Conservation (phyloP, 2,797 vertebrate genomes). For the Eleutherodactylus coqui region DNA sequence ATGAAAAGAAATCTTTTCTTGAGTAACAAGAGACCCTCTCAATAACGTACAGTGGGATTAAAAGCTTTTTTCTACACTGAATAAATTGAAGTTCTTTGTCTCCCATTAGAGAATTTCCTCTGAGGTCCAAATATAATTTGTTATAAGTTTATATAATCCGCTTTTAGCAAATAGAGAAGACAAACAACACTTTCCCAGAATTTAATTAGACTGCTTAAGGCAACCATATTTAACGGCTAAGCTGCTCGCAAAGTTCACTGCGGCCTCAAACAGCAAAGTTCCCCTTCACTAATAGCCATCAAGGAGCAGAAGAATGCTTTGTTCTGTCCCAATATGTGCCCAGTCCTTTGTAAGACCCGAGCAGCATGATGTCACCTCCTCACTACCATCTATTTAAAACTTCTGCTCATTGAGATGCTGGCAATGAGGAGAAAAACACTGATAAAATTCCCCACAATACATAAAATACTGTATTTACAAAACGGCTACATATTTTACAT, state of each 20-base stretch:
- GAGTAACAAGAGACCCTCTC: neutral
- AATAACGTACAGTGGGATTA: slow-evolving; percentile 3
- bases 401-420: slow-evolving; percentile 10
- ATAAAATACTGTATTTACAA: neutral
- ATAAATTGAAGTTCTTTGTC: slow-evolving; percentile 20
- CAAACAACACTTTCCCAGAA: slow-evolving; percentile 51
- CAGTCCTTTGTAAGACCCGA: slow-evolving; percentile 39
- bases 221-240: slow-evolving; percentile 34
- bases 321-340: slow-evolving; percentile 37
- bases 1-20: slow-evolving; percentile 2
- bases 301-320: slow-evolving; percentile 52
- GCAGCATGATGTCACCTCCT: slow-evolving; percentile 59
- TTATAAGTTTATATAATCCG: slow-evolving; percentile 53
- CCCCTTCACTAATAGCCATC: slow-evolving; percentile 28
- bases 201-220: slow-evolving; percentile 50
- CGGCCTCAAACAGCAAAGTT: slow-evolving; percentile 39
- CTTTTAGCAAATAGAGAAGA: slow-evolving; percentile 34
- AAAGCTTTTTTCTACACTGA: neutral
- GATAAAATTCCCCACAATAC: neutral
- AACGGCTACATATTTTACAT: neutral
- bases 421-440: neutral
- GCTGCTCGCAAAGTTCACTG: slow-evolving; percentile 31
- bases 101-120: slow-evolving; percentile 16
- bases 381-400: slow-evolving; percentile 35
- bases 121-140: slow-evolving; percentile 32